Base-by-base conservation (phyloP, 2,888 invertebrate genomes). In the Melieria crassipennis region DNA sequence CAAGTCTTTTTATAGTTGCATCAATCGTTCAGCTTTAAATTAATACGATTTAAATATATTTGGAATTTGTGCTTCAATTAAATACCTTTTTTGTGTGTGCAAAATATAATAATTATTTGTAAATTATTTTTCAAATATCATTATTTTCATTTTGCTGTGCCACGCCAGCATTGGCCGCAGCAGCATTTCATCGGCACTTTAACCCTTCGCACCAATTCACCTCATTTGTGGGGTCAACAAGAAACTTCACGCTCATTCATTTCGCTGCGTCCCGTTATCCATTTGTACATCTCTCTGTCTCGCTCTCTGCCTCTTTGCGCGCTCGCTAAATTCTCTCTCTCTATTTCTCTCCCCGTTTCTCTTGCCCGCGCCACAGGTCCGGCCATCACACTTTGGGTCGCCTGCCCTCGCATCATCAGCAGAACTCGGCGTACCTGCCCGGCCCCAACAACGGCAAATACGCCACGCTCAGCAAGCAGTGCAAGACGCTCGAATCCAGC, bases 391-490 rank as follows among this genome's bases (percentile, higher is more conserved):
- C 91, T 80, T 89, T 92, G 80, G 92, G 91, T 80, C 90, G 92
- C 76, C 82, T 89, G 82, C 89, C 90, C 61, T 90, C 90, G 75
- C 87, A 87, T 62, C 81, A 82, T 55, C 89, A 89, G 75, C 84
- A 83, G 55, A 78, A 80, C 62, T 78, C 81, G 4, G 87, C 88
- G 76, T 86, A 89, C 84, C 78, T 89, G 82, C 79, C 83, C 57
- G 91, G 91, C 79, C 91, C 91, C 79, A 91, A 94, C 88, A 92
- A 92, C 88, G 92, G 92, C 85, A 95, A 96, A 91, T 96, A 95
- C 91, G 95, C 95, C 87, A 96, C 96, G 88, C 90, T 96, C 88
- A 95, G 94, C 92, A 95, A 95, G 89, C 95, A 96, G 89, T 96
- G 96, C 92, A 96, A 96, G 90, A 96, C 96, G 82, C 90, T 96